Evolutionary conservation across 2,797 vertebrate genomes (phyloP).

Genomic region (Poeciliopsis infans): DNA sequence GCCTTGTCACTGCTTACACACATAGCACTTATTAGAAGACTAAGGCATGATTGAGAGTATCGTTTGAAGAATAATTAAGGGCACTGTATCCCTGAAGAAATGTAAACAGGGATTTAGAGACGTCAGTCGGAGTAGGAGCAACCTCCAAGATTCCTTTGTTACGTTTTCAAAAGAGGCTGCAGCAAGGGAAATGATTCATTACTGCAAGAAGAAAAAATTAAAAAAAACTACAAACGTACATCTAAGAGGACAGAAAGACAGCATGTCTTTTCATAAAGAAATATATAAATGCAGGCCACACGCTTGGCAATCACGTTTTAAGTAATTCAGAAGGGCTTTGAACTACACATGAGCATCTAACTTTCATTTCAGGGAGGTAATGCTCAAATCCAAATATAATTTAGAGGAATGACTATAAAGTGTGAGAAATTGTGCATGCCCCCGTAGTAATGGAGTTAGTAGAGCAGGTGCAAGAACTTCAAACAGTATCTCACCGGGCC

Average conservation of each 20-base stretch:
- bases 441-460: background rate
- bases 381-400: slow-evolving; percentile 12
- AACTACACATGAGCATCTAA: slow-evolving; percentile 16
- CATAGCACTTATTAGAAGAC: slow-evolving; percentile 34
- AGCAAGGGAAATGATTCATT: background rate
- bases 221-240: background rate
- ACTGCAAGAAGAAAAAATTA: background rate
- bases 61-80: background rate
- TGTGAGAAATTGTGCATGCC: slow-evolving; percentile 7
- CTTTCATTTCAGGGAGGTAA: slow-evolving; percentile 34
- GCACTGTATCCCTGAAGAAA: background rate
- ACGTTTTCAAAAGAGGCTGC: background rate
- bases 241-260: background rate
- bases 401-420: slow-evolving; percentile 15
- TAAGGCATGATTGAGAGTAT: slow-evolving; percentile 27
- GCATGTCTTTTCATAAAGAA: background rate
- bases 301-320: slow-evolving; percentile 19
- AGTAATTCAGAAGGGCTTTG: slow-evolving; percentile 7
- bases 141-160: background rate
- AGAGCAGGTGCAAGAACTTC: slow-evolving; percentile 2
- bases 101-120: background rate
- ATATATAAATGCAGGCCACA: slow-evolving; percentile 15
- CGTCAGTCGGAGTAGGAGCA: background rate
- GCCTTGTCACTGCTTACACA: slow-evolving; percentile 10
- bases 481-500: slow-evolving; percentile 7